These are phyloP conservation scores for Pollenia labialis DNA, from an alignment of 2,888 invertebrate genomes.

Conservation along the genomic window DNA sequence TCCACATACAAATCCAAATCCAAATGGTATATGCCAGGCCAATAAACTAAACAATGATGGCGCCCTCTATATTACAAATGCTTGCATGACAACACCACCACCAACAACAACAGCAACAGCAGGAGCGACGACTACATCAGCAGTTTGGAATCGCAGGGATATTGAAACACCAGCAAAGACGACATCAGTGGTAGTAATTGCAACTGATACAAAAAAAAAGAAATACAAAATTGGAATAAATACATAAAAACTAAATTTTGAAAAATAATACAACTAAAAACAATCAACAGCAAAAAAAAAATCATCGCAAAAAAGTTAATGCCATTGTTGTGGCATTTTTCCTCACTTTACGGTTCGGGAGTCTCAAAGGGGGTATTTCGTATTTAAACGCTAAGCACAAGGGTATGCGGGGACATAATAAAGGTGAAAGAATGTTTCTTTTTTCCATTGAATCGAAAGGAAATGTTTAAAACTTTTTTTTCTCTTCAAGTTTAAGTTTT, in stretches of 20 bases:
- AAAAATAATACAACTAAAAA: conserved; percentile 65
- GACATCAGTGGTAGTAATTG: conserved; percentile 43
- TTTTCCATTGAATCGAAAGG: conserved; percentile 61
- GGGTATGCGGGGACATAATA: conserved; percentile 52
- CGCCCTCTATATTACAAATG: conserved; percentile 71
- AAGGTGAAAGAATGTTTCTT: conserved; percentile 69
- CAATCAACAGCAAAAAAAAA: conserved; percentile 47
- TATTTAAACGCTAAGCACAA: background rate
- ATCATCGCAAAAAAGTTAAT: conserved; percentile 35
- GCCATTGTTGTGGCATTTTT: conserved; percentile 64
- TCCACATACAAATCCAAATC: conserved; percentile 37
- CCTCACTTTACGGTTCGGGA: background rate
- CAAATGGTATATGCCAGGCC: conserved; percentile 11
- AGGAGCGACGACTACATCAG: conserved; percentile 25
- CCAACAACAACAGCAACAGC: conserved; percentile 3
- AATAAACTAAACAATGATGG: conserved; percentile 70
- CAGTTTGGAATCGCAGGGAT: conserved; percentile 32
- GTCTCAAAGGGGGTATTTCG: background rate
- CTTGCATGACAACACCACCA: conserved; percentile 50
- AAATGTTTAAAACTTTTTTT: conserved; percentile 58
- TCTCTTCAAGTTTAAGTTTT: conserved; percentile 30
- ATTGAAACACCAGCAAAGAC: conserved; percentile 46
- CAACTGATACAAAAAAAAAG: conserved; percentile 31
- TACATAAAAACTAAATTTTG: conserved; percentile 69
- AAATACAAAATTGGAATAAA: conserved; percentile 64